phyloP scores from a whole-genome alignment of 2,888 invertebrate species.

The Amiota communis region DNA sequence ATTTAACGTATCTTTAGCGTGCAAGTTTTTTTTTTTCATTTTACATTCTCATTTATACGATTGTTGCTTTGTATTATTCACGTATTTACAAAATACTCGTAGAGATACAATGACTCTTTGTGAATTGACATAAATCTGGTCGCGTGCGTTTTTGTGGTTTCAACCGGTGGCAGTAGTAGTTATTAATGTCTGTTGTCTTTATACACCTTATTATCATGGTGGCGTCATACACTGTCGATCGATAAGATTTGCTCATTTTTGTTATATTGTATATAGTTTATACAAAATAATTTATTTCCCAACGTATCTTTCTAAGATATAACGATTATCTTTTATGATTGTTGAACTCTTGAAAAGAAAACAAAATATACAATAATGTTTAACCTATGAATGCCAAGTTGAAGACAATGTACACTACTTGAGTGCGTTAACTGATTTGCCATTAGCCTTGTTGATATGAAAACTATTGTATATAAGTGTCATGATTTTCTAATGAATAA shows the following conservation, averaged over 20 bases:
- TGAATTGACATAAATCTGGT: neutral
- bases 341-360: no score
- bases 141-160: slow-evolving; percentile 18
- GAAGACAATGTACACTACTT: neutral
- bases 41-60: slow-evolving; percentile 1
- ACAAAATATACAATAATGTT: no score
- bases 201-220: neutral
- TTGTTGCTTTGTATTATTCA: neutral
- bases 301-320: no score
- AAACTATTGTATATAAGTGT: no score
- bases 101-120: slow-evolving; percentile 25
- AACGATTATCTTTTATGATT: neutral
- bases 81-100: slow-evolving; percentile 5
- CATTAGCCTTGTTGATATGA: no score
- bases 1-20: neutral
- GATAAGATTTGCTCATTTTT: slow-evolving; percentile 20
- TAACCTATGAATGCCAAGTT: neutral
- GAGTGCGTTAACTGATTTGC: neutral
- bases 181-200: neutral
- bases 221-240: neutral
- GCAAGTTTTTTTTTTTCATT: neutral
- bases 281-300: neutral
- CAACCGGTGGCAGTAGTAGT: neutral
- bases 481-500: no score
- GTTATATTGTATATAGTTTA: neutral